Evolutionary conservation across 1,140 invertebrate species (phyloP), one percentile per base, ranked within the genome.

Genomic region (Pachyrhynchus sulphureomaculatus): DNA sequence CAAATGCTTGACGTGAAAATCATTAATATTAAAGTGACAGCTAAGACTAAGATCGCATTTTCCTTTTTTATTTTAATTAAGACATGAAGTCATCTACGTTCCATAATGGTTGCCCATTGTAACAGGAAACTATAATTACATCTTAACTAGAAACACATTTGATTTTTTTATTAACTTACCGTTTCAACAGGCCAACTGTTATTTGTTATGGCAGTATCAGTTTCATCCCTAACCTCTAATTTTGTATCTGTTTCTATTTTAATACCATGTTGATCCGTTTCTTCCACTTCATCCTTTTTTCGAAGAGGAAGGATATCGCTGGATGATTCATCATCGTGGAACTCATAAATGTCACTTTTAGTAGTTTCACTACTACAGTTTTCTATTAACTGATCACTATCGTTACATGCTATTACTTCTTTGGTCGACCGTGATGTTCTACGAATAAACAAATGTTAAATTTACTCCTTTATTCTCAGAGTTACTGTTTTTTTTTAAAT

Each of bases 271-370:
- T 45, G 12, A 24, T 52, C 33, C 15, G 13, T 24, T 15, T 48
- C 44, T 9, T 13, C 39, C 9, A 55, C 56, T 9, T 65, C 59
- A 36, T 57, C 61, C 45, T 45, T 62, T 39, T 66, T 67, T 21
- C 69, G 61, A 34, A 71, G 52, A 4, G 48, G 48, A 21, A 57
- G 37, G 9, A 69, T 45, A 33, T 63, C 65, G n/a, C 53, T 42
- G 12, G 49, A 57, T 9, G 57, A 48, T 10, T 78, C 75, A 13
- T 75, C 69, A 6, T 81, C 78, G 49, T 78, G 73, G 62, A 81
- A 81, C 54, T 81, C 80, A 54, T 81, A 81, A 53, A 81, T 69
- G 66, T 81, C 67, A 59, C 34, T 64, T 39, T 64, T 66, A 33
- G 57, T 52, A 53, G 56, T 36, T 20, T 58, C 59, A 34, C 55